phyloP scores from a whole-genome alignment of 1,140 invertebrate genomes.

The Bombus huntii region DNA sequence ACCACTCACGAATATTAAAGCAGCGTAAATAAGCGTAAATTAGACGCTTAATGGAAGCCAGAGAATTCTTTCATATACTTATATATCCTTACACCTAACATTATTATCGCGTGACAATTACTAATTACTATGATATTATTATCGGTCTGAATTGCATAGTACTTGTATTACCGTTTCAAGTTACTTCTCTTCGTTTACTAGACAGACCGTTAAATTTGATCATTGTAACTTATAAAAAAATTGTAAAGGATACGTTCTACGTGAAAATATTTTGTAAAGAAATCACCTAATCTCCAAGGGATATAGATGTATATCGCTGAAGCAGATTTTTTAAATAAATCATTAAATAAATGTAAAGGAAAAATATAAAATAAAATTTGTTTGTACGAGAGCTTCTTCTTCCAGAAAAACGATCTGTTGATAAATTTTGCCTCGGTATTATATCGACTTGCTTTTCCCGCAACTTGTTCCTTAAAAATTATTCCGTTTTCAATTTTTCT shows the following conservation, averaged over 20 bases:
- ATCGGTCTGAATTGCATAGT: background rate
- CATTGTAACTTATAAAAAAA: background rate
- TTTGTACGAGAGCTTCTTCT: too few relatives aligned
- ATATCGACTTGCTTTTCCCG: too few relatives aligned
- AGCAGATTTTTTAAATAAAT: background rate
- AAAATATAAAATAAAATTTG: too few relatives aligned
- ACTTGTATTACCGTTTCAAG: background rate
- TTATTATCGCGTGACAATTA: background rate
- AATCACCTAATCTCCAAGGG: too few relatives aligned
- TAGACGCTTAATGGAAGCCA: background rate
- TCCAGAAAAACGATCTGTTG: too few relatives aligned
- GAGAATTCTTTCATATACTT: background rate
- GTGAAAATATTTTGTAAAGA: background rate
- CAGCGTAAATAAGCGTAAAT: background rate
- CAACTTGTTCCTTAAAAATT: too few relatives aligned
- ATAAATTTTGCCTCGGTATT: too few relatives aligned
- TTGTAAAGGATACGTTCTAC: background rate
- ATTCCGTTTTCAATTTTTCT: too few relatives aligned
- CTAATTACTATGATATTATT: background rate
- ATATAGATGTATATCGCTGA: too few relatives aligned
- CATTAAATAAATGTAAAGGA: too few relatives aligned
- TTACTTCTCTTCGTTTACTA: background rate
- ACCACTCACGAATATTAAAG: background rate
- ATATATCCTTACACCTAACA: background rate
- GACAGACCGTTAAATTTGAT: background rate